Evolutionary conservation across 2,113 vertebrate genomes (phyloP).

Genomic region (Onychorhynchus coronatus): DNA sequence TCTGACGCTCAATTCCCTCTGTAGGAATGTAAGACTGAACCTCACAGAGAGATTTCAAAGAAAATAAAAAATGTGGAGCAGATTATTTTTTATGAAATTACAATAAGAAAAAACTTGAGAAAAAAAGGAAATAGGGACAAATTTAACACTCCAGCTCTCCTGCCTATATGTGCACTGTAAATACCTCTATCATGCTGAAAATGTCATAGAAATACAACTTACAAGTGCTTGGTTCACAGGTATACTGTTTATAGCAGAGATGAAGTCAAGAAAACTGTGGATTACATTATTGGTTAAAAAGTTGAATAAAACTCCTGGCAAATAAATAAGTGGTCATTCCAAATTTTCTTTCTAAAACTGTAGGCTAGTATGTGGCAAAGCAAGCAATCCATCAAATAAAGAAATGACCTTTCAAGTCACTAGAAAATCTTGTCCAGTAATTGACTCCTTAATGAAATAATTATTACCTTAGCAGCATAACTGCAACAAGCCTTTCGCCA

Average conservation of each 20-base stretch:
- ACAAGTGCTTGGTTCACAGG: neutral
- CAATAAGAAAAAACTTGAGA: neutral
- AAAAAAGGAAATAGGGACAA: neutral
- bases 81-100: neutral
- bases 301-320: neutral
- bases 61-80: neutral
- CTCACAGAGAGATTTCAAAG: neutral
- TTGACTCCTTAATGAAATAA: neutral
- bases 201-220: neutral
- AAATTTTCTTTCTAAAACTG: neutral
- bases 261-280: neutral
- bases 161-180: neutral
- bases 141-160: neutral
- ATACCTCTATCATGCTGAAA: neutral
- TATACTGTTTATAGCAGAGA: neutral
- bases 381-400: neutral
- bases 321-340: neutral
- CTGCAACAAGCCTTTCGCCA: neutral
- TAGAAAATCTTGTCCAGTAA: neutral
- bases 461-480: neutral
- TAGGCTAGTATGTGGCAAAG: neutral
- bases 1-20: neutral
- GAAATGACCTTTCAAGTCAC: neutral
- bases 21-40: neutral
- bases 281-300: conserved; percentile 1